Base-by-base conservation (phyloP, 37 sponge, comb jelly and placozoan genomes). In the Geodia barretti region DNA sequence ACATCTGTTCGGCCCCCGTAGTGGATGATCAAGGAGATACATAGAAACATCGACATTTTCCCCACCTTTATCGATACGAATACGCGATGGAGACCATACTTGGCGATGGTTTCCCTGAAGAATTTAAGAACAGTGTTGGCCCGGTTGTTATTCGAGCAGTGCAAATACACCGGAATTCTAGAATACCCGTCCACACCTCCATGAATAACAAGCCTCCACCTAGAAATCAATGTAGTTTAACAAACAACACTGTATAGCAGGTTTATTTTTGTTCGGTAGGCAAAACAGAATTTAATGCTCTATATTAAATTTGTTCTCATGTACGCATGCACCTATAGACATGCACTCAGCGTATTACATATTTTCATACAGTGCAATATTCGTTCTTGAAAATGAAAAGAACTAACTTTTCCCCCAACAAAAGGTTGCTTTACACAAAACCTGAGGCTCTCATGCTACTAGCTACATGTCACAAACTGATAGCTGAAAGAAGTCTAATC, bases 151-250 rank as follows among this genome's bases (percentile, higher is more conserved):
- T 24, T 34, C 21, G 68, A 19, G 33, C 67, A 69, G 4, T 68
- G 24, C 9, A 79, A 66, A 36, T 67, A 89, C 28, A 84, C 70
- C 19, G 79, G 72, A n/a, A 33, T 24, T 4, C 90, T 3, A 24
- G 76, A 73, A 43, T 76, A 89, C 5, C 90, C 85, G 73, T 89
- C 90, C 24, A 84, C 79, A 24, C 81, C 54, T 24, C 85, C 90
- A 74, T 89, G 90, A 42, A 89, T 66, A 29, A 87, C 75, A 58
- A 87, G 41, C 39, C 81, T 25, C 90, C 90, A 89, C 71, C 90
- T 83, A 42, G n/a, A n/a, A n/a, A n/a, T n/a, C 54, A 47, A 47
- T 47, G 54, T n/a, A n/a, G n/a, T n/a, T 47, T n/a, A n/a, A n/a
- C n/a, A n/a, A n/a, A n/a, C n/a, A 47, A 47, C 54, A 47, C 54